These are phyloP conservation scores for Ibycter americanus DNA, from an alignment of 2,797 vertebrate species.

Conservation along the genomic window DNA sequence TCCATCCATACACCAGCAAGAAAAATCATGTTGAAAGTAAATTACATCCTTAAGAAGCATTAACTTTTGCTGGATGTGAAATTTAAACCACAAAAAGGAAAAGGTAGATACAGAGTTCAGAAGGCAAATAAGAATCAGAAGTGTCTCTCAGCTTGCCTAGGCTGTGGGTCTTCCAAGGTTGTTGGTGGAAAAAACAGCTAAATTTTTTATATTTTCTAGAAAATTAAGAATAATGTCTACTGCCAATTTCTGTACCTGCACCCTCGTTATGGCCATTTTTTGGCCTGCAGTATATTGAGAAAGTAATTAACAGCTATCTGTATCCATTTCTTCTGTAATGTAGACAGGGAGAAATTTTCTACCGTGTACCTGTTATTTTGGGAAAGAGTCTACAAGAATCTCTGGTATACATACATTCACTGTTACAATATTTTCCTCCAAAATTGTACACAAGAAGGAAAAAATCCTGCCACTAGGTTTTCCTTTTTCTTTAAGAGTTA, in stretches of 20 bases:
- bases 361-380: not conserved
- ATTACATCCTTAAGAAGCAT: not conserved
- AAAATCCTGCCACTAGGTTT: not conserved
- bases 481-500: not conserved
- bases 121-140: not conserved
- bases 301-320: not conserved
- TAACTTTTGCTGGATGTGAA: not conserved
- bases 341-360: not conserved
- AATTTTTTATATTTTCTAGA: not conserved
- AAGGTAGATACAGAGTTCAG: not conserved
- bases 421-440: not conserved
- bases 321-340: not conserved
- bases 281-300: not conserved
- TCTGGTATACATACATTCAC: not conserved
- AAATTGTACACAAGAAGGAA: not conserved
- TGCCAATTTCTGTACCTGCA: not conserved
- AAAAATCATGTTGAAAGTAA: not conserved
- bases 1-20: not conserved
- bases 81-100: constrained; percentile 36
- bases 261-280: not conserved
- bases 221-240: not conserved
- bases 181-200: not conserved
- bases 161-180: not conserved
- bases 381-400: not conserved
- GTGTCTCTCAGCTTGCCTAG: not conserved